phyloP scores from a whole-genome alignment of 1,140 invertebrate species.

The Antheraea mylitta region DNA sequence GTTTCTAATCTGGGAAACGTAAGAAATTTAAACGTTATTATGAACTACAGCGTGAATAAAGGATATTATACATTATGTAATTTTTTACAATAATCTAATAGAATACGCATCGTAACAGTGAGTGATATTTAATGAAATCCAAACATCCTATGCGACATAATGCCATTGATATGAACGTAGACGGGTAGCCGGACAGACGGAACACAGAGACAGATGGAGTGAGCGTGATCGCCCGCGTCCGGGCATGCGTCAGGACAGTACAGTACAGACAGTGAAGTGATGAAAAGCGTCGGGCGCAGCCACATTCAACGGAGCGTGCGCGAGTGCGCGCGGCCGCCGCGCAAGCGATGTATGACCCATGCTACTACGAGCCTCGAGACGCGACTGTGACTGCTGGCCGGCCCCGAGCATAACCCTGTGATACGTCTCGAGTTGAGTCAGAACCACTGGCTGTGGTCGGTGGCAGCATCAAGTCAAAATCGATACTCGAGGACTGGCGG shows the following conservation, averaged over 20 bases:
- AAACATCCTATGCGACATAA: conserved; percentile 67
- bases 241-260: conserved; percentile 77
- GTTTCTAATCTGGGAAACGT: background rate
- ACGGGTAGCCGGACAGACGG: conserved; percentile 69
- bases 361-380: conserved; percentile 65
- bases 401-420: conserved; percentile 16
- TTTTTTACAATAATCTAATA: conserved; percentile 75
- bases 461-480: conserved; percentile 12
- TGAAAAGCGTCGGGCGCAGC: conserved; percentile 76
- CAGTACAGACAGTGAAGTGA: conserved; percentile 77
- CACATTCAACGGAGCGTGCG: conserved; percentile 76
- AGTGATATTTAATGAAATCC: conserved; percentile 69
- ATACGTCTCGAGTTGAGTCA: conserved; percentile 8
- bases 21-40: background rate
- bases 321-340: conserved; percentile 73
- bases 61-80: conserved; percentile 14
- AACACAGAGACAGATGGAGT: conserved; percentile 77
- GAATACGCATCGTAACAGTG: conserved; percentile 73
- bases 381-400: conserved; percentile 29
- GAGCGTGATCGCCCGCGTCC: conserved; percentile 69
- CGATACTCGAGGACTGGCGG: conserved; percentile 40
- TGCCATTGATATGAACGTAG: conserved; percentile 72
- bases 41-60: background rate
- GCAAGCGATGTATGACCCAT: conserved; percentile 77
- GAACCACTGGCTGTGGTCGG: conserved; percentile 22